Evolutionary conservation across 2,113 vertebrate genomes (phyloP).

Genomic region (Crotalus horridus): DNA sequence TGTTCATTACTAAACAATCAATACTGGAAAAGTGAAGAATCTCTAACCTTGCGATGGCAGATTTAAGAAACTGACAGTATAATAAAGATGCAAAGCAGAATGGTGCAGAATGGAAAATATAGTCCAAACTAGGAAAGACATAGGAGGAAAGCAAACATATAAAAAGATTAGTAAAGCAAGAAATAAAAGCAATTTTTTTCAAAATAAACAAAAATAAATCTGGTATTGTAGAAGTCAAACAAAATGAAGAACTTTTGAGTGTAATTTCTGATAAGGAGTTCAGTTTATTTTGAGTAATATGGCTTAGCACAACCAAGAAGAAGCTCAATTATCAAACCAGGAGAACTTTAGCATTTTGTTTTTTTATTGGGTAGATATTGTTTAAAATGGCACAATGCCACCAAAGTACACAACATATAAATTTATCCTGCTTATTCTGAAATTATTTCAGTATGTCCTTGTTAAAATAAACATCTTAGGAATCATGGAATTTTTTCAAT

Average conservation of each 20-base stretch:
- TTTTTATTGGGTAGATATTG: background rate
- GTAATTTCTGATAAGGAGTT: conserved; percentile 45
- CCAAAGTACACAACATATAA: background rate
- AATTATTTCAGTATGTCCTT: background rate
- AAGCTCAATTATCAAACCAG: conserved; percentile 15
- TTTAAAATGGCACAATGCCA: background rate
- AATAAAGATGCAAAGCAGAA: conserved; percentile 79
- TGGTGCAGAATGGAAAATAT: conserved; percentile 77
- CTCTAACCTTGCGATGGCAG: conserved; percentile 78
- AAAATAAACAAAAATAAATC: conserved; percentile 62
- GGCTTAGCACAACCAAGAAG: conserved; percentile 63
- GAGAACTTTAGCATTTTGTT: background rate
- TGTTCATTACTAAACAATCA: conserved; percentile 63
- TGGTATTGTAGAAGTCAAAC: conserved; percentile 60
- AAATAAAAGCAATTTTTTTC: conserved; percentile 64
- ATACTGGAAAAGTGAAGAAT: conserved; percentile 73
- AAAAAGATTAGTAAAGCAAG: conserved; percentile 71
- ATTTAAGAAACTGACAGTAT: conserved; percentile 81
- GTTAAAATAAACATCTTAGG: conserved; percentile 10
- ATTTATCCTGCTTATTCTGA: background rate
- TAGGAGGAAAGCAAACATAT: conserved; percentile 76
- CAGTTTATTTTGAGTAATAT: conserved; percentile 40
- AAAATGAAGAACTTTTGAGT: conserved; percentile 55
- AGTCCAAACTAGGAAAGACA: conserved; percentile 80
- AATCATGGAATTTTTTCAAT: conserved; percentile 1